Evolutionary conservation across 2,888 invertebrate species (phyloP).

Genomic region (Diogma glabrata): DNA sequence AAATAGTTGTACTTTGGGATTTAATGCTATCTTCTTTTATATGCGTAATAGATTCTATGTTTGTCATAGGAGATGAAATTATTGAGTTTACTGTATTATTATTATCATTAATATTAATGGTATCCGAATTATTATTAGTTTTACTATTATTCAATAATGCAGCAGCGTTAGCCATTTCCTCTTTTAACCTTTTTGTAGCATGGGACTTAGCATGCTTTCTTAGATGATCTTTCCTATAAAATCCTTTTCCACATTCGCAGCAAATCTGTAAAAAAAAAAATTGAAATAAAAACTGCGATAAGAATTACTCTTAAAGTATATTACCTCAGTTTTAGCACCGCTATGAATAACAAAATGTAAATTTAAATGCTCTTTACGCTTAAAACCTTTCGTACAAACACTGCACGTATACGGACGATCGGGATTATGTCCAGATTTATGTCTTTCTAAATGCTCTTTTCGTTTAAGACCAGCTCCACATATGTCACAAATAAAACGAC

Average conservation of each 20-base stretch:
- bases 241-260: conserved; percentile 39
- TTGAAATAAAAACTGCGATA: not conserved
- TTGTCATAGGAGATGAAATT: not conserved
- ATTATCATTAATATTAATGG: conserved; percentile 2
- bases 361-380: conserved; percentile 71
- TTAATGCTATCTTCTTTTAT: not conserved
- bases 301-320: not conserved
- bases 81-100: not conserved
- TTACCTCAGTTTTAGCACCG: conserved; percentile 67
- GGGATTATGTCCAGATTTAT: conserved; percentile 70
- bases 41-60: not conserved
- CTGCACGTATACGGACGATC: conserved; percentile 69
- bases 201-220: conserved; percentile 70
- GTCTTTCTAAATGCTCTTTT: conserved; percentile 66
- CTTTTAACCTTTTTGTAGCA: conserved; percentile 61
- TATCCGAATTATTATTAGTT: not conserved
- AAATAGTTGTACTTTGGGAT: conserved; percentile 12
- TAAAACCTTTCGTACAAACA: conserved; percentile 67
- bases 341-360: conserved; percentile 76
- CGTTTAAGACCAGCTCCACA: conserved; percentile 67
- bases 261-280: conserved; percentile 24
- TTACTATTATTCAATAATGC: not conserved
- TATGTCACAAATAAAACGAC: conserved; percentile 65
- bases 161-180: conserved; percentile 39
- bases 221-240: conserved; percentile 69